Base-by-base conservation (phyloP, 2,888 invertebrate species). In the Lordiphosa fenestrarum region DNA sequence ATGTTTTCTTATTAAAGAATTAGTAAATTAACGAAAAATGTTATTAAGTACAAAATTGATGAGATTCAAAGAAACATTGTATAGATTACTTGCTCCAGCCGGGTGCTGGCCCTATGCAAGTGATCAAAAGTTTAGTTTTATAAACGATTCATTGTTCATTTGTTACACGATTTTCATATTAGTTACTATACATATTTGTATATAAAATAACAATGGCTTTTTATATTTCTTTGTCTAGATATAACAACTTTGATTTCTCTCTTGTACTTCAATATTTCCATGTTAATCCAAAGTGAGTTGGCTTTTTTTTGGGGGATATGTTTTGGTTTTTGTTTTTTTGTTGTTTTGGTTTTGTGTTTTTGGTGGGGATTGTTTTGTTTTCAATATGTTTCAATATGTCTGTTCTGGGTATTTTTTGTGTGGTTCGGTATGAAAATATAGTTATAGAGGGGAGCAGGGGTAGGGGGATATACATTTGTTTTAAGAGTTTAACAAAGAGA, bases 261-360 rank as follows among this genome's bases (percentile, higher is more conserved):
- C 67, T 77, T 74, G 74, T 74, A 69, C 69, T 69, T 37, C 41
- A 50, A 62, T 52, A 38, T 42, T 25, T 42, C 41, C 41, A 15
- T 59, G 52, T 52, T 59, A 59, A 63, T 55, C 25, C 57, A 69
- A 53, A 65, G 64, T 75, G 64, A 55, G 60, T 72, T 61, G 48
- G 56, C 51, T 63, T 55, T 55, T 47, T 49, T 63, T 48, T 60
- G 77, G 81, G 77, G 81, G 76, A 76, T 76, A 76, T 76, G 76
- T 76, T 77, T 77, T 63, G 47, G 3, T 19, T 19, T 19, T 55
- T 65, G 73, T 53, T 19, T 19, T 19, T 2, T 55, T 67, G 73
- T 53, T 19, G 53, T 38, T 15, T 38, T 19, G 7, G 0, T 21
- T 6, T 25, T 42, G 25, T 42, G 7, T 42, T 4, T 12, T 42